A percentile compares a stretch with the other conserved stretches of the same genome.
Conservation (phyloP, 2,113 vertebrate species). For the Neomonachus schauinslandi region DNA sequence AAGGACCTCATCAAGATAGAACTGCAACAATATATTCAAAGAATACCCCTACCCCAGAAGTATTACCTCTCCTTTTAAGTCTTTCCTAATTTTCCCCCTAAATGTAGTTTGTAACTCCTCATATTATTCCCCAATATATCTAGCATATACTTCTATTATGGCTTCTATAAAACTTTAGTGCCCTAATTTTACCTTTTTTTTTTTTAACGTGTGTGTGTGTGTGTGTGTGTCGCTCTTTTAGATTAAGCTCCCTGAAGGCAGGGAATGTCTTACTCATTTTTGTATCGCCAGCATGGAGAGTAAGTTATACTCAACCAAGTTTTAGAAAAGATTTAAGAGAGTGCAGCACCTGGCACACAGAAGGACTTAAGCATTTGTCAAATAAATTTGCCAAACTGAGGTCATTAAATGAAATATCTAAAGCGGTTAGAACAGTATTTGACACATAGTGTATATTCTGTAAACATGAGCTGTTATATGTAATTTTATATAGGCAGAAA, state of each 20-base stretch:
- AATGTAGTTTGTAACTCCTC: not conserved
- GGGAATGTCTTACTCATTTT: not conserved
- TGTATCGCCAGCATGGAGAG: not conserved
- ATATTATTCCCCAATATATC: conserved; percentile 1
- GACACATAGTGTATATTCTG: not conserved
- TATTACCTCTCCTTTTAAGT: conserved; percentile 11
- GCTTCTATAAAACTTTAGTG: conserved; percentile 20
- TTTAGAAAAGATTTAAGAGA: conserved; percentile 34
- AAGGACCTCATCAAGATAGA: conserved; percentile 2
- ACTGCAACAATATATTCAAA: conserved; percentile 39
- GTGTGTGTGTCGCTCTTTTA: not conserved
- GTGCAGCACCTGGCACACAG: not conserved
- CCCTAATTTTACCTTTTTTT: not conserved
- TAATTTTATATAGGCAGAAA: not conserved
- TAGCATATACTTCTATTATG: not conserved
- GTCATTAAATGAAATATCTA: conserved; percentile 49
- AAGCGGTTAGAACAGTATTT: not conserved
- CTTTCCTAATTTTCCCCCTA: conserved; percentile 23
- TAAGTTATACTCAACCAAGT: not conserved
- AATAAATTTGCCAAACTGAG: conserved; percentile 41
- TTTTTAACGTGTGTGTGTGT: not conserved
- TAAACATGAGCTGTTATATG: conserved; percentile 13
- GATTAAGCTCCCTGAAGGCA: not conserved
- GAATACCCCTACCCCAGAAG: not conserved
- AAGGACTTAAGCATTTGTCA: conserved; percentile 22